Evolutionary conservation across 2,113 vertebrate species (phyloP).

Genomic region (Cacatua alba): DNA sequence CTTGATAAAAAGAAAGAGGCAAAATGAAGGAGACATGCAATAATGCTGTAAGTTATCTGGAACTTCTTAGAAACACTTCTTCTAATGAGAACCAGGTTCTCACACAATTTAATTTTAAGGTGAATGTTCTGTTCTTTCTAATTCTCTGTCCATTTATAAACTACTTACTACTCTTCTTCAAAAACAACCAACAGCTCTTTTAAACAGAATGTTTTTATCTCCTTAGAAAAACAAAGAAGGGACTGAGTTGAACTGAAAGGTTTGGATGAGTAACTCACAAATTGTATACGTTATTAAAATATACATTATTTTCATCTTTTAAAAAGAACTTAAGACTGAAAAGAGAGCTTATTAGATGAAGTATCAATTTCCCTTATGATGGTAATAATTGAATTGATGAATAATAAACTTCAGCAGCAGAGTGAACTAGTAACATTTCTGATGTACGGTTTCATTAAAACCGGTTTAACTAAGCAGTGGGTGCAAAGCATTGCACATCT

Average conservation of each 20-base stretch:
- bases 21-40: constrained; percentile 38
- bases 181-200: background rate
- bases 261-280: background rate
- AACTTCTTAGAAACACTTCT: constrained; percentile 43
- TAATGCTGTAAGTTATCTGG: constrained; percentile 4
- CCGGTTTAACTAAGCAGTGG: background rate
- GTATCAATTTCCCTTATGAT: background rate
- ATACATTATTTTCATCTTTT: background rate
- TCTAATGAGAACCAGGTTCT: constrained; percentile 58
- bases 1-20: constrained; percentile 41
- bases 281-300: background rate
- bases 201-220: background rate
- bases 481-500: background rate
- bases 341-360: background rate
- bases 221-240: background rate
- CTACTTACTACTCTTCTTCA: constrained; percentile 21
- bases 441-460: background rate
- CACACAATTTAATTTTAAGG: constrained; percentile 46
- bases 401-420: background rate
- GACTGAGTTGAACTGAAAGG: background rate
- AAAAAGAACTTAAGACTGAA: background rate
- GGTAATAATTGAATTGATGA: background rate
- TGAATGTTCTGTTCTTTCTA: constrained; percentile 57
- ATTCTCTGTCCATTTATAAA: constrained; percentile 11
- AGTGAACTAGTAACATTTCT: background rate